phyloP scores from a whole-genome alignment of 2,888 invertebrate species.

The Drosophila atroscutellata region DNA sequence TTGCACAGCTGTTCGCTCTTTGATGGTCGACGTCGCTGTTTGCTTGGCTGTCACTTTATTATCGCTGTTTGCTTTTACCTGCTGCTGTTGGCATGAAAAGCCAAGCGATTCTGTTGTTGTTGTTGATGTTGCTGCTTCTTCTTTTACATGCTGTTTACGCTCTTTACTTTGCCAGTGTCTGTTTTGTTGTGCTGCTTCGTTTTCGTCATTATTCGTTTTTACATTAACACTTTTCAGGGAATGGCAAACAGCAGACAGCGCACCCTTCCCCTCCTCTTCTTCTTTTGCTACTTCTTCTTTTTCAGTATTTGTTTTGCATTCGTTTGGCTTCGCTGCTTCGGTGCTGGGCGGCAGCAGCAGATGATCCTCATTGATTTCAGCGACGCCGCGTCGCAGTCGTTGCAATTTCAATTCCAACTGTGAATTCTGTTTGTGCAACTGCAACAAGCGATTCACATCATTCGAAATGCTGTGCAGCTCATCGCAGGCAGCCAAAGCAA shows the following conservation, averaged over 20 bases:
- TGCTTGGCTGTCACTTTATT: conserved; percentile 58
- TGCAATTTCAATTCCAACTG: conserved; percentile 81
- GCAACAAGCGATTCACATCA: conserved; percentile 82
- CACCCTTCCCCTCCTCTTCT: background rate
- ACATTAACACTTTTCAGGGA: conserved; percentile 66
- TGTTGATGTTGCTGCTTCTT: conserved; percentile 19
- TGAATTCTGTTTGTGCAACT: conserved; percentile 79
- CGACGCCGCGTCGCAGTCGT: conserved; percentile 80
- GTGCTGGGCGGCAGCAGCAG: conserved; percentile 50
- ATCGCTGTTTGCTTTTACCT: conserved; percentile 73
- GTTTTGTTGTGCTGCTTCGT: conserved; percentile 57
- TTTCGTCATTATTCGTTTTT: conserved; percentile 71
- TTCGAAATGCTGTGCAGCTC: conserved; percentile 83
- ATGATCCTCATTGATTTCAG: conserved; percentile 84
- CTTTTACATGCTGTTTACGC: conserved; percentile 53
- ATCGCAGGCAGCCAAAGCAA: conserved; percentile 72
- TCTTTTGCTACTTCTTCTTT: background rate
- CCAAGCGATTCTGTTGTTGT: conserved; percentile 48
- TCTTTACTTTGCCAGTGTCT: conserved; percentile 40
- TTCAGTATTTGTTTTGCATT: conserved; percentile 21
- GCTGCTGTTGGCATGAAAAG: conserved; percentile 59
- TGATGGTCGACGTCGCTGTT: conserved; percentile 37
- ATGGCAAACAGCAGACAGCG: conserved; percentile 33
- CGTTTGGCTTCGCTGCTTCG: conserved; percentile 49
- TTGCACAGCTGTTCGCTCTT: conserved; percentile 74